Evolutionary conservation across 2,797 vertebrate genomes (phyloP).

Genomic region (Coendou prehensilis): DNA sequence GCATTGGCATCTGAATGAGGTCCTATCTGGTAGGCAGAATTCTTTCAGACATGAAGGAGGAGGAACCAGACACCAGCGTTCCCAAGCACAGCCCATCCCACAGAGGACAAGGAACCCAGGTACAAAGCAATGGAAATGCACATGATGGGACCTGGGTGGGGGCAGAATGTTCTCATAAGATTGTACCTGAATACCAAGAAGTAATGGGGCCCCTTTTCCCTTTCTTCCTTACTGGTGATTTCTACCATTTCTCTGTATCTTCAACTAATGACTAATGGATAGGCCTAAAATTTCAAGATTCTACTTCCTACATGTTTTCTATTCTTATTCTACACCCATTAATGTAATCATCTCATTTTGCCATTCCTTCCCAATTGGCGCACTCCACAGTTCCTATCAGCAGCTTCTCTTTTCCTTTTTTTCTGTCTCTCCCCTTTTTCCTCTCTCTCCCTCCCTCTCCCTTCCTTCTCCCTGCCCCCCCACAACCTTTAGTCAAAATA

Average conservation of each 20-base stretch:
- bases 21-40: background rate
- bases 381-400: background rate
- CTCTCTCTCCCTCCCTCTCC: background rate
- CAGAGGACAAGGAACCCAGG: background rate
- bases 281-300: constrained; percentile 57
- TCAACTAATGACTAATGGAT: constrained; percentile 69
- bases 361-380: background rate
- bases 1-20: background rate
- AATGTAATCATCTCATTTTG: constrained; percentile 64
- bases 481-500: constrained; percentile 27
- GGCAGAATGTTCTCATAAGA: background rate
- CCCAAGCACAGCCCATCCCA: accelerated
- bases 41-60: background rate
- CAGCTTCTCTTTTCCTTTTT: background rate
- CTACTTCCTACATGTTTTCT: constrained; percentile 67
- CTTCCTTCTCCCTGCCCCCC: accelerated
- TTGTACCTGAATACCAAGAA: background rate
- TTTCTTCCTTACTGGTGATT: constrained; percentile 39
- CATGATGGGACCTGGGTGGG: background rate
- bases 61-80: background rate
- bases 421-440: accelerated
- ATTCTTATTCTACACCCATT: constrained; percentile 66
- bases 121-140: background rate
- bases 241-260: constrained; percentile 51
- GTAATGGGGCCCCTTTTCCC: background rate